These are phyloP conservation scores for Bothrops jararaca DNA, from an alignment of 2,113 vertebrate genomes.

Conservation along the genomic window DNA sequence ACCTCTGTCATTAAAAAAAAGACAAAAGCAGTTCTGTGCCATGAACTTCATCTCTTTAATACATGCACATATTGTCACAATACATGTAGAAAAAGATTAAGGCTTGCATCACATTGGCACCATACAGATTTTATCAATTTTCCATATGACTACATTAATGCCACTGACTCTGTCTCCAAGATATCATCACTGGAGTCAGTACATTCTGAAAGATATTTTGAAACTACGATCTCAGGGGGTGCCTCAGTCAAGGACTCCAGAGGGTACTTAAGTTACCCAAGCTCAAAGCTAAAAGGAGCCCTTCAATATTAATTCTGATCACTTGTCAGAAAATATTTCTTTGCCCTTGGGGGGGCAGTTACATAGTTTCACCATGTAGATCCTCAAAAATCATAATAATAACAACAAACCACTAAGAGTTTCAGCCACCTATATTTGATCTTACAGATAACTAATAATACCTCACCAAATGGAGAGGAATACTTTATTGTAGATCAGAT, in stretches of 20 bases:
- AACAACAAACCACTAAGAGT: background rate
- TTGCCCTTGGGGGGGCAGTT: background rate
- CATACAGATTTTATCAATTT: background rate
- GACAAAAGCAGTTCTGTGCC: background rate
- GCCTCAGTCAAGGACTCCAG: background rate
- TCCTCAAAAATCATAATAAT: background rate
- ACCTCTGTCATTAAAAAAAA: background rate
- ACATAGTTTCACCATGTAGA: background rate
- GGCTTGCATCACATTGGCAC: background rate
- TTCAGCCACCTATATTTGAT: background rate
- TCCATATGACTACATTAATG: background rate
- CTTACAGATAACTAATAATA: background rate
- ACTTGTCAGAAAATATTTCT: background rate
- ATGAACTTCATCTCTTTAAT: background rate
- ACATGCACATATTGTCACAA: background rate
- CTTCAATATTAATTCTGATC: background rate
- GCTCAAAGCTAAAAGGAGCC: background rate
- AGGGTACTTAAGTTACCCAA: background rate
- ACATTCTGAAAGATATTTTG: background rate
- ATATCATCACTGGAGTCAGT: background rate
- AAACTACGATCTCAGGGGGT: background rate
- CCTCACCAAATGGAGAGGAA: background rate
- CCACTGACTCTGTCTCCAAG: background rate
- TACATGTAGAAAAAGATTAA: background rate
- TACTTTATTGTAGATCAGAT: background rate